Base-by-base conservation (phyloP, 2,797 vertebrate species). In the Halcyon badia region DNA sequence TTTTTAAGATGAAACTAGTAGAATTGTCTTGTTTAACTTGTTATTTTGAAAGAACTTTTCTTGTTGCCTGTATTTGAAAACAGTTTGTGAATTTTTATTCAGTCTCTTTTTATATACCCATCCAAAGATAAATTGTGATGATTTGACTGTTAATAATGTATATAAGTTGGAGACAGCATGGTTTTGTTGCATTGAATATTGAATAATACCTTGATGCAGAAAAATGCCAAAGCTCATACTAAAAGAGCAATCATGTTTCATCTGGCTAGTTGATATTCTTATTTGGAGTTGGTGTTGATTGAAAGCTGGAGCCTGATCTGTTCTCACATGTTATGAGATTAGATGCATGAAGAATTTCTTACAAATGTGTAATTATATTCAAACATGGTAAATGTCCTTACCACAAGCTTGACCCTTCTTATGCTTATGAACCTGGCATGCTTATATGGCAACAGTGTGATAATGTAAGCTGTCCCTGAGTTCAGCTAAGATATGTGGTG, bases 11-110 rank as follows among this genome's bases (percentile, higher is more conserved):
- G 5, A 31, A 30, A 11, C 21, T 75, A 48, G 25, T 83, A 83
- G 37, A 58, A 65, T 46, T 31, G 82, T 5, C 57, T 82, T 61
- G 35, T 51, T 92, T 85, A 83, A 64, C 41, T 70, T 48, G 9
- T 17, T 90, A 25, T 48, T 95, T 95, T 91, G 75, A 64, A 65
- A 64, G 65, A 46, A 49, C 18, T 46, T 75, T 54, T 79, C 28
- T 86, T 90, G 71, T 83, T 95, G 42, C 57, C 91, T 37, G 80
- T 75, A 57, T 94, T 56, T 72, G 75, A 85, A 95, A 94, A 82
- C 37, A 35, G 18, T 56, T 81, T 57, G 68, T 95, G 77, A 82
- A 58, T 91, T 83, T 94, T 69, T 35, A 72, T 75, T 65, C 61
- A 11, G 6, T 37, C 20, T 79, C 18, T n/a, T 48, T 58, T 80